Evolutionary conservation across 2,113 vertebrate genomes (phyloP).

Genomic region (Ceuthmochares aereus): DNA sequence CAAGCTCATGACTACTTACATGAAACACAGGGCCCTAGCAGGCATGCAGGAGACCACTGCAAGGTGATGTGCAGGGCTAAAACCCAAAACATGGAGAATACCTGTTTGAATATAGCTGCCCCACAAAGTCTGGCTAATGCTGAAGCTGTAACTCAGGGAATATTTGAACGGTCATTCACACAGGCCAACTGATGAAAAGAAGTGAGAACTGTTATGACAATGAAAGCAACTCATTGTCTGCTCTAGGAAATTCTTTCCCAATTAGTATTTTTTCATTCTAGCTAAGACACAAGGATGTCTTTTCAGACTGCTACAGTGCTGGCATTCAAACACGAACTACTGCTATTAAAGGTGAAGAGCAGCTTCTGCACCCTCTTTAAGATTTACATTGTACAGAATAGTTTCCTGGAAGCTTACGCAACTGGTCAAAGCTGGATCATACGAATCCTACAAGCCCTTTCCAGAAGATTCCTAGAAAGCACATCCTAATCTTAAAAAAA

Average conservation of each 20-base stretch:
- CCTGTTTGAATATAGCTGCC: background rate
- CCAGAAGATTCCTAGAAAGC: slow-evolving; percentile 64
- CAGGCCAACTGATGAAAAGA: background rate
- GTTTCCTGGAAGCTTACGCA: slow-evolving; percentile 33
- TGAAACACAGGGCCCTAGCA: background rate
- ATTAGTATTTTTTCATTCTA: background rate
- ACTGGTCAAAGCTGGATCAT: slow-evolving; percentile 48
- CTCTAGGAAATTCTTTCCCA: background rate
- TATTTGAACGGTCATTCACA: background rate
- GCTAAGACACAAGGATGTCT: background rate
- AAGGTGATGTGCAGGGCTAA: fast-evolving
- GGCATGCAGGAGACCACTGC: background rate
- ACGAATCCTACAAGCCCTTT: background rate
- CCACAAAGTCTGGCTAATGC: background rate
- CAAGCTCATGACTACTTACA: background rate
- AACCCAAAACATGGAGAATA: background rate
- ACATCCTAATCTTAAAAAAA: slow-evolving; percentile 10
- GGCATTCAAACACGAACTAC: background rate
- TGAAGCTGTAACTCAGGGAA: background rate
- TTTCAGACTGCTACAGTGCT: background rate
- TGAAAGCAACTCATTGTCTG: background rate
- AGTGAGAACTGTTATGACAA: background rate
- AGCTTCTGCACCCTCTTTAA: background rate
- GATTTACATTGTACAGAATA: background rate
- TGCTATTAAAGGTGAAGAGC: background rate